These are phyloP conservation scores for Tupaia tana DNA, from an alignment of 2,113 vertebrate species.

Conservation along the genomic window DNA sequence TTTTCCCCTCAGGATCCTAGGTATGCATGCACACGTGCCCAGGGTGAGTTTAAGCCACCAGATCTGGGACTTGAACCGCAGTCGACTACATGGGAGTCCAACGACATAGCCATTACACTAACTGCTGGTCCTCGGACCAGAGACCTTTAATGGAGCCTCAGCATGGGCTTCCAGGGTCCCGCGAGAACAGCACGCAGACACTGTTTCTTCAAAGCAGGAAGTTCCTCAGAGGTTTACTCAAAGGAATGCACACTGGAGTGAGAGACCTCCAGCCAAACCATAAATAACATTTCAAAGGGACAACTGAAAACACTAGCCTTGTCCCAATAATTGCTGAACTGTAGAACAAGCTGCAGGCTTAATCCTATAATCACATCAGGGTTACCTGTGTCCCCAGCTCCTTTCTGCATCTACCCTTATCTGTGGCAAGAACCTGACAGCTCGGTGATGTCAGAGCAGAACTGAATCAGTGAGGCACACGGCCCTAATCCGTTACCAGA, in stretches of 20 bases:
- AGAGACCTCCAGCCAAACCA: neutral
- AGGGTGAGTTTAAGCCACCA: too few relatives aligned
- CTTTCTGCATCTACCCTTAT: neutral
- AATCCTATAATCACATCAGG: conserved; percentile 35
- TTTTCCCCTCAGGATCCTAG: too few relatives aligned
- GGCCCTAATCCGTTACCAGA: neutral
- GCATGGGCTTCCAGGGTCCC: neutral
- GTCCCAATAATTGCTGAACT: neutral
- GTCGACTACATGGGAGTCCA: too few relatives aligned
- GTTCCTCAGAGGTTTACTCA: neutral
- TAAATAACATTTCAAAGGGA: neutral
- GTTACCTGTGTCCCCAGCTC: neutral
- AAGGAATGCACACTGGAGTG: neutral
- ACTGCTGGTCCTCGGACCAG: neutral
- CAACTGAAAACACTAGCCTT: conserved; percentile 32
- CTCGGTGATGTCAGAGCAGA: neutral
- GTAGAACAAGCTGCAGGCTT: neutral
- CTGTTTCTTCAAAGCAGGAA: neutral
- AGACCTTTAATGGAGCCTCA: neutral
- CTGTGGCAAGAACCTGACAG: neutral
- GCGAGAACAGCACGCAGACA: neutral
- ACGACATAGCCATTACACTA: too few relatives aligned
- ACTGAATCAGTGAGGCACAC: neutral
- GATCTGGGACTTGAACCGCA: too few relatives aligned
- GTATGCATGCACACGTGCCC: too few relatives aligned